These are phyloP conservation scores for Terebella lapidaria DNA, from an alignment of 2,888 invertebrate genomes.

Conservation along the genomic window DNA sequence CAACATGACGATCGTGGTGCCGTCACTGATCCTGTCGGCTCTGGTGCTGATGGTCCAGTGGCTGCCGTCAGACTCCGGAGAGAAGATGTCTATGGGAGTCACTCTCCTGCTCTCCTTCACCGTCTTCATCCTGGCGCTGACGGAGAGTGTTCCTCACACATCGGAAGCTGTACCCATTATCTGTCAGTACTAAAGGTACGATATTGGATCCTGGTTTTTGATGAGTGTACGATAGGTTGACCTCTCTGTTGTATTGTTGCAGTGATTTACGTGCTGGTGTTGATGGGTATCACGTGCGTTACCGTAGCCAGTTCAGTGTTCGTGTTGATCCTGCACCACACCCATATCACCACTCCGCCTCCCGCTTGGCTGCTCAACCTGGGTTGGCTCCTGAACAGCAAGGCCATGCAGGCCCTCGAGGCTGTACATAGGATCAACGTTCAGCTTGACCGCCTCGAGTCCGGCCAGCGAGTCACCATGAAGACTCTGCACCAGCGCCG, in stretches of 20 bases:
- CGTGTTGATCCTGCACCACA: background rate
- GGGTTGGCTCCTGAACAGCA: background rate
- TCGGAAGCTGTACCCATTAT: conserved; percentile 1
- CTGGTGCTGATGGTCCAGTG: background rate
- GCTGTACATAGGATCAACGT: background rate
- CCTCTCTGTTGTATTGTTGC: background rate
- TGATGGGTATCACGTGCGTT: background rate
- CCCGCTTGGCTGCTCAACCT: background rate
- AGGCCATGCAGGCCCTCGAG: background rate
- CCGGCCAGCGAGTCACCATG: background rate
- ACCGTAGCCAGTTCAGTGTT: background rate
- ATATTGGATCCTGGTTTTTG: background rate
- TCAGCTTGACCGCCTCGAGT: background rate
- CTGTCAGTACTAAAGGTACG: background rate
- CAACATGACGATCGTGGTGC: background rate
- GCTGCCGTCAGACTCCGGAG: background rate
- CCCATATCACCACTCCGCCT: background rate
- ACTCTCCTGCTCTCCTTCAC: background rate
- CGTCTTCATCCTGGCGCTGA: background rate
- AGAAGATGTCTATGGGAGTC: conserved; percentile 1
- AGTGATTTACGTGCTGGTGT: background rate
- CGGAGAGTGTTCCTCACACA: background rate
- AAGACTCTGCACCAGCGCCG: too few relatives aligned
- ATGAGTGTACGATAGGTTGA: too few relatives aligned
- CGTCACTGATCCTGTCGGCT: conserved; percentile 1